Evolutionary conservation across 2,888 invertebrate genomes (phyloP).

Genomic region (Drosophila demipolita): DNA sequence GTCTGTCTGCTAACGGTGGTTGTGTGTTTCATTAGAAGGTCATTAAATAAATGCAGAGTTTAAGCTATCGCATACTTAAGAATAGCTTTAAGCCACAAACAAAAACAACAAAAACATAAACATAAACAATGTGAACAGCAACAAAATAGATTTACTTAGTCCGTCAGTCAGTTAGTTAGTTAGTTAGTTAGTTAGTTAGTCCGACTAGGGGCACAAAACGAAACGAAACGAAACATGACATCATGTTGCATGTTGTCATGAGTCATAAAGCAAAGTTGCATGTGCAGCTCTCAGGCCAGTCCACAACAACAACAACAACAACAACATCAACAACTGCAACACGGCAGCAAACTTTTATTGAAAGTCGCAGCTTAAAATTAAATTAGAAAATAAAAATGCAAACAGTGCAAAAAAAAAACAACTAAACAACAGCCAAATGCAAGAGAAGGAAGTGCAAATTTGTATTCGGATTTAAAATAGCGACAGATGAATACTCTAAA

Average conservation of each 20-base stretch:
- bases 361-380: slow-evolving; percentile 71
- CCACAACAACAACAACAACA: slow-evolving; percentile 25
- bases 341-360: slow-evolving; percentile 60
- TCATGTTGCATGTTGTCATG: slow-evolving; percentile 81
- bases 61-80: slow-evolving; percentile 55
- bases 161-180: slow-evolving; percentile 48
- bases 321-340: slow-evolving; percentile 39
- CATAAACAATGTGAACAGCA: slow-evolving; percentile 7
- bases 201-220: slow-evolving; percentile 50
- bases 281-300: slow-evolving; percentile 52
- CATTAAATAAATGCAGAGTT: slow-evolving; percentile 65
- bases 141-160: slow-evolving; percentile 47
- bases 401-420: slow-evolving; percentile 33
- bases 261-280: slow-evolving; percentile 81
- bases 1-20: slow-evolving; percentile 44
- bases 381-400: slow-evolving; percentile 66
- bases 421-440: slow-evolving; percentile 23
- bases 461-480: background rate
- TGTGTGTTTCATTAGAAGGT: slow-evolving; percentile 55
- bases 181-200: slow-evolving; percentile 44
- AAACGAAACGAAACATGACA: slow-evolving; percentile 63
- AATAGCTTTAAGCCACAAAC: background rate
- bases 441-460: slow-evolving; percentile 49
- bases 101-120: background rate
- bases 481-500: slow-evolving; percentile 22